Conservation (phyloP, 2,797 vertebrate genomes). For the Sebastes kiyomatsui region DNA sequence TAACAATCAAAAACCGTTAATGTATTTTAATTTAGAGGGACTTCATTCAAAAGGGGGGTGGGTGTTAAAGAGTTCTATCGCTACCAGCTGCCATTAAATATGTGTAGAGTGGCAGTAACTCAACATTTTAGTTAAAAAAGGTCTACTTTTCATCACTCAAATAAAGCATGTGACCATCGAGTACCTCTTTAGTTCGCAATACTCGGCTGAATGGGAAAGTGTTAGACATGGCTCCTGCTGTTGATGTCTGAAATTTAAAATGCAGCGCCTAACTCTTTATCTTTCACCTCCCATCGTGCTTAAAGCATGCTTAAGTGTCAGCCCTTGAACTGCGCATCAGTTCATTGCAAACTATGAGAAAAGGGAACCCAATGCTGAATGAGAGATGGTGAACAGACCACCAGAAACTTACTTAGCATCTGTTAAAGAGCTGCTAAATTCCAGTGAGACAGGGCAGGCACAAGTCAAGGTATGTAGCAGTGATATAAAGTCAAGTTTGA, state of each 20-base stretch:
- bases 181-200: constrained; percentile 42
- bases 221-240: constrained; percentile 32
- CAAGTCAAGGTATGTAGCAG: constrained; percentile 16
- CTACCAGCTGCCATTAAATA: constrained; percentile 13
- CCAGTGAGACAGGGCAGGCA: constrained; percentile 5
- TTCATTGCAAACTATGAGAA: constrained; percentile 35
- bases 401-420: constrained; percentile 25
- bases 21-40: neutral
- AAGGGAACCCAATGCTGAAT: constrained; percentile 15
- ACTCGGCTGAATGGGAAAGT: constrained; percentile 24
- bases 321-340: constrained; percentile 35
- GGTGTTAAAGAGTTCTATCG: neutral
- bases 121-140: constrained; percentile 24
- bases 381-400: constrained; percentile 24
- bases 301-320: constrained; percentile 43
- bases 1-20: neutral
- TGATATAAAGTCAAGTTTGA: constrained; percentile 38
- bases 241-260: constrained; percentile 52
- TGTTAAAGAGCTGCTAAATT: constrained; percentile 40
- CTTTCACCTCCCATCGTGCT: constrained; percentile 48
- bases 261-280: constrained; percentile 33
- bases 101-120: constrained; percentile 11
- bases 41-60: neutral
- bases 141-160: constrained; percentile 30
- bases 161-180: constrained; percentile 35